Evolutionary conservation across 1,140 invertebrate genomes (phyloP).

Genomic region (Triops longicaudatus): DNA sequence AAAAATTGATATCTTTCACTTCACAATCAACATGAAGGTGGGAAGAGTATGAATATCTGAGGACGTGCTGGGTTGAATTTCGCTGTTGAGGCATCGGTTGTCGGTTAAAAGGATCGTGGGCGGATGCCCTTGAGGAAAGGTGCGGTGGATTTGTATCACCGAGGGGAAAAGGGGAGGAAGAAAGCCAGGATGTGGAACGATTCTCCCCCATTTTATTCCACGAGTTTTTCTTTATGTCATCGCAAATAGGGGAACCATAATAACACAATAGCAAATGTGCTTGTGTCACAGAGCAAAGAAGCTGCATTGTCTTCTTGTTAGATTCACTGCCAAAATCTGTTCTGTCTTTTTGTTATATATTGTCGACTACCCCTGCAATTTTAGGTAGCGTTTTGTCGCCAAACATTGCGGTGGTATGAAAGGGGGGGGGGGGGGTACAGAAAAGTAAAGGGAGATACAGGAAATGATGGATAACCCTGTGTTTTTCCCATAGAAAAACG

Average conservation of each 20-base stretch:
- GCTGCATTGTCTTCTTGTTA: neutral
- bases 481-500: neutral
- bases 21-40: neutral
- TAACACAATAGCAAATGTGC: neutral
- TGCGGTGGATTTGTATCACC: slow-evolving; percentile 11
- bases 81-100: neutral
- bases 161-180: neutral
- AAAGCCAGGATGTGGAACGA: slow-evolving; percentile 5
- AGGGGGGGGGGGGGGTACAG: neutral
- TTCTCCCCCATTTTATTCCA: slow-evolving; percentile 5
- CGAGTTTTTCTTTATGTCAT: neutral
- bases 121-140: slow-evolving; percentile 9
- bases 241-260: neutral
- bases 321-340: neutral
- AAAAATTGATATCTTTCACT: neutral
- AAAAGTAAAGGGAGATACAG: neutral
- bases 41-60: no score
- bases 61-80: no score
- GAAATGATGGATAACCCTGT: slow-evolving; percentile 2
- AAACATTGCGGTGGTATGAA: neutral
- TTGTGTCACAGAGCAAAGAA: neutral
- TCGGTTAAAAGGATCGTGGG: slow-evolving; percentile 2
- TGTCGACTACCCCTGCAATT: neutral
- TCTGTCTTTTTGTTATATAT: neutral
- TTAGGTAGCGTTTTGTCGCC: neutral